phyloP scores from a whole-genome alignment of 2,797 vertebrate species.

The Taeniopygia guttata region DNA sequence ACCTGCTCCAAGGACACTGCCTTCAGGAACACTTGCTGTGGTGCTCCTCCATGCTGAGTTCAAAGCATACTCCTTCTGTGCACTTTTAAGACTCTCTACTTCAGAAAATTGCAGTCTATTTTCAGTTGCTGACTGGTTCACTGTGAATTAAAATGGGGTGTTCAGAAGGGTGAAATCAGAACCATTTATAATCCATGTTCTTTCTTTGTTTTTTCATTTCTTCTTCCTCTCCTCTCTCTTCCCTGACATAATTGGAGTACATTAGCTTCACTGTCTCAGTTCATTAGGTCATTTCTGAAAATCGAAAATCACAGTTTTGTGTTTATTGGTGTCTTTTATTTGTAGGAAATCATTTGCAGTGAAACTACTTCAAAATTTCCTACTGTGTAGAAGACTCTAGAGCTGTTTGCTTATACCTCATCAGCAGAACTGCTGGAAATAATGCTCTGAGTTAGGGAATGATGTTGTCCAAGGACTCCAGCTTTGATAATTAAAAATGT shows the following conservation, averaged over 20 bases:
- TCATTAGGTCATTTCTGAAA: conserved; percentile 49
- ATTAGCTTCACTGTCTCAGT: conserved; percentile 29
- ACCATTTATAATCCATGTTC: neutral
- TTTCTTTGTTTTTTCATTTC: neutral
- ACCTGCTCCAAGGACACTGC: neutral
- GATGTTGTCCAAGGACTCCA: neutral
- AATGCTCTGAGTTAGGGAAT: neutral
- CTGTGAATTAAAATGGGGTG: neutral
- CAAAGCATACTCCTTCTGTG: neutral
- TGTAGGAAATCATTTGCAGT: conserved; percentile 16
- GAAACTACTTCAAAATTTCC: conserved; percentile 20
- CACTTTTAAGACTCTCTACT: neutral
- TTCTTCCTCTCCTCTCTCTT: neutral
- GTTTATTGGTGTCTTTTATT: conserved; percentile 23
- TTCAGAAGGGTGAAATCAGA: conserved; percentile 18
- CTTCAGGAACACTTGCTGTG: neutral
- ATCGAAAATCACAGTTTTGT: neutral
- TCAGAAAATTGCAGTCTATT: conserved; percentile 2
- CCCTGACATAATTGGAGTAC: conserved; percentile 4
- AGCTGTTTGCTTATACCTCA: conserved; percentile 8
- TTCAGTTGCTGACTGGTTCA: neutral
- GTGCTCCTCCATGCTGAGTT: neutral
- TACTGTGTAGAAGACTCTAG: neutral
- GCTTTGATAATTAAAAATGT: neutral
- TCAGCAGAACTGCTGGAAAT: conserved; percentile 26